Evolutionary conservation across 2,797 vertebrate genomes (phyloP).

Genomic region (Sternotherus odoratus): DNA sequence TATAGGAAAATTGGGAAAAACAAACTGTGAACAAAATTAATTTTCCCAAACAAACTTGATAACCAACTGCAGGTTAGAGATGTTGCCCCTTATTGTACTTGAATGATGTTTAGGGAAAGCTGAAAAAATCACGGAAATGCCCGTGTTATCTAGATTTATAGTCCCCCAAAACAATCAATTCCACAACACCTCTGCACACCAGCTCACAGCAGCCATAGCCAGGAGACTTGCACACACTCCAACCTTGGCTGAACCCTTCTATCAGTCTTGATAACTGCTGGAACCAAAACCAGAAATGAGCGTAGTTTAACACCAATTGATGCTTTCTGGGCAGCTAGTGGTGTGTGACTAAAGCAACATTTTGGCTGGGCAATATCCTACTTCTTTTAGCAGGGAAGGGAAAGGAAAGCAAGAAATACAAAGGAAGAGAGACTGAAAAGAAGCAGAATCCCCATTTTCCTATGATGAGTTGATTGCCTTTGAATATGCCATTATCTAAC

Average conservation of each 20-base stretch:
- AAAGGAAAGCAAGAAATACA: constrained; percentile 45
- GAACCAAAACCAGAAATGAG: constrained; percentile 42
- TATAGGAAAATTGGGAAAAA: not conserved
- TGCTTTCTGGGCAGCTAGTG: constrained; percentile 70
- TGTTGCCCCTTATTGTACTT: not conserved
- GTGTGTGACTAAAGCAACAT: constrained; percentile 75
- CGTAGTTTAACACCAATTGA: constrained; percentile 70
- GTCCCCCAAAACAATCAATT: constrained; percentile 30
- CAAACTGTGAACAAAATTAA: not conserved
- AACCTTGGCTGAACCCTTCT: constrained; percentile 19
- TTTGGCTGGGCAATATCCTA: constrained; percentile 55
- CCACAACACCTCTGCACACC: constrained; percentile 22
- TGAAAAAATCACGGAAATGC: constrained; percentile 28
- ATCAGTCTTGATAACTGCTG: constrained; percentile 67
- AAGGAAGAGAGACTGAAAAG: constrained; percentile 34
- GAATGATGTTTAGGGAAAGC: not conserved
- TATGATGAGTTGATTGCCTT: not conserved
- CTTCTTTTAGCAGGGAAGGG: constrained; percentile 20
- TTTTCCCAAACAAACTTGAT: not conserved
- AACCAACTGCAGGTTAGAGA: not conserved
- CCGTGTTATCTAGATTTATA: constrained; percentile 18
- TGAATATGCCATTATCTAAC: not conserved
- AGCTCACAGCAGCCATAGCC: constrained; percentile 47
- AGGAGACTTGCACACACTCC: constrained; percentile 30
- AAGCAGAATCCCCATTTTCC: not conserved